Base-by-base conservation (phyloP, 2,888 invertebrate species). In the Dynastes tityus region DNA sequence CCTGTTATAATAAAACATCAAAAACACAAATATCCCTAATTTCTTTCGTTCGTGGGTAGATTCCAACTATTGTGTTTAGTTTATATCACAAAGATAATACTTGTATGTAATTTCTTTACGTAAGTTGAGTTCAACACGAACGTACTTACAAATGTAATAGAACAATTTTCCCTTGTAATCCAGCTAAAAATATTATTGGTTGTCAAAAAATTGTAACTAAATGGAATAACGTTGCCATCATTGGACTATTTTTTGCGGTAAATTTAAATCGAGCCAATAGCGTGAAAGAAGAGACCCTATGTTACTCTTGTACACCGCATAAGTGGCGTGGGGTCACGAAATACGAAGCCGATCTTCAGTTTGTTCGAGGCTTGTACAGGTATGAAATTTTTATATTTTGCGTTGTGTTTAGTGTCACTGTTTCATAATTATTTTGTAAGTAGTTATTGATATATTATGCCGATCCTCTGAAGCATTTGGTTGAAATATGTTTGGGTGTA, bases 291-390 rank as follows among this genome's bases (percentile, higher is more conserved):
- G 84, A 85, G 85, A 84, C 86, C 87, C 87, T 85, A 86, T 87
- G 87, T 86, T 89, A 88, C 90, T 90, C 89, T 89, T 89, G 89
- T 90, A 90, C 90, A 90, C 90, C 89, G 90, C 90, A 90, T 90
- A 90, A 91, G 91, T 91, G 90, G 91, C 91, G 91, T 92, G 91
- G 91, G 91, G 91, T 91, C 90, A 88, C 88, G 89, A 90, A 90
- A 90, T 91, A 91, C 91, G 90, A 91, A 91, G 91, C 90, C 89
- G 90, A 90, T 90, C 90, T 90, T 90, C 90, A 90, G 90, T 90
- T 88, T 90, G 90, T 90, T 89, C 89, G 89, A 89, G 89, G 89
- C 89, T 88, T 87, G 89, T 88, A 87, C 89, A 91, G 91, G 91
- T 91, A 91, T 91, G 91, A 90, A 90, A 89, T 88, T 89, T 88